These are phyloP conservation scores for Thelaira solivaga DNA, from an alignment of 2,888 invertebrate genomes.

Conservation along the genomic window DNA sequence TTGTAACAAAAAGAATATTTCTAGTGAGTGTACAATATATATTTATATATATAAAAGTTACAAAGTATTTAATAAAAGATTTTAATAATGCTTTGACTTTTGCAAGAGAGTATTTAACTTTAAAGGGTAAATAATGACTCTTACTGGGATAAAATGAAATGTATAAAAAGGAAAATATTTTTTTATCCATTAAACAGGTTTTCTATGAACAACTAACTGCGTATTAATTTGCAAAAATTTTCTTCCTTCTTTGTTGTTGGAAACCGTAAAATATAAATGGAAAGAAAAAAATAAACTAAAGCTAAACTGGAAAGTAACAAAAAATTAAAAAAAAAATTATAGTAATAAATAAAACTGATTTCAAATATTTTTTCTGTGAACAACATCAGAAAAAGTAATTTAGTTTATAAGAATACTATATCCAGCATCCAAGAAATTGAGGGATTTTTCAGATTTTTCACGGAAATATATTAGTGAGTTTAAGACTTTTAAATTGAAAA, in stretches of 20 bases:
- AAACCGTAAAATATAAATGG: neutral
- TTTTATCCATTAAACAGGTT: slow-evolving; percentile 13
- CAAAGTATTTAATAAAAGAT: slow-evolving; percentile 31
- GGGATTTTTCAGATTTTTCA: no score
- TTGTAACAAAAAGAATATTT: neutral
- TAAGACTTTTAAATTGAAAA: no score
- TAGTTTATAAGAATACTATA: no score
- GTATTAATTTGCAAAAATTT: slow-evolving; percentile 50
- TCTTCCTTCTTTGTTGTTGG: slow-evolving; percentile 4
- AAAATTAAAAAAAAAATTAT: no score
- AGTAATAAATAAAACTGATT: no score
- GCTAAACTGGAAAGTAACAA: slow-evolving; percentile 8
- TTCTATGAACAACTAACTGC: slow-evolving; percentile 10
- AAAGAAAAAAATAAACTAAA: neutral
- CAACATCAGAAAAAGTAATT: no score
- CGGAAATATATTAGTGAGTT: no score
- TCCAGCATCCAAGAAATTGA: no score
- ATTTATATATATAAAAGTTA: no score
- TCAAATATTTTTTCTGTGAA: no score
- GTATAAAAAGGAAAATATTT: neutral
- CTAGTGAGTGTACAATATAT: no score
- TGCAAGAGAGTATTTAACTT: slow-evolving; percentile 47
- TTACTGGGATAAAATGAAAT: neutral
- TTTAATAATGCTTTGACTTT: slow-evolving; percentile 52
- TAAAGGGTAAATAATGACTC: slow-evolving; percentile 36